phyloP scores from a whole-genome alignment of 2,888 invertebrate genomes.

The Drosophila histrio region DNA sequence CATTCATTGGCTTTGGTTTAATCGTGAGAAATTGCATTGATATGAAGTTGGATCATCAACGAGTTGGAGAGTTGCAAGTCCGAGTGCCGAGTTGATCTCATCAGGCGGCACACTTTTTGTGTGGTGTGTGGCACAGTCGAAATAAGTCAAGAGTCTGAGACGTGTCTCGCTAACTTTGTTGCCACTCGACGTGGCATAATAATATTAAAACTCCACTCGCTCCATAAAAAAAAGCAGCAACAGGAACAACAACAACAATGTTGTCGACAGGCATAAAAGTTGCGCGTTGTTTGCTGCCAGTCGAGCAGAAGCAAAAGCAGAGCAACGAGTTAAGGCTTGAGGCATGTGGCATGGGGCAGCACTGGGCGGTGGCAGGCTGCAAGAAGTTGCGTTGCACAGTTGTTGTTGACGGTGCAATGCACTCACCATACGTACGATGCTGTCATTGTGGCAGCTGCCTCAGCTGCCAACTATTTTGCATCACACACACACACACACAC shows the following conservation, averaged over 20 bases:
- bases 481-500: slow-evolving; percentile 31
- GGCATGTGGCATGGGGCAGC: not conserved
- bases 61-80: not conserved
- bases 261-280: slow-evolving; percentile 68
- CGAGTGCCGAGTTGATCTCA: slow-evolving; percentile 13
- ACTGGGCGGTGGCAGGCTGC: slow-evolving; percentile 32
- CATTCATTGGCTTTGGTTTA: slow-evolving; percentile 41
- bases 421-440: slow-evolving; percentile 58
- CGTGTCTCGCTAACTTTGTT: slow-evolving; percentile 56
- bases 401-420: slow-evolving; percentile 65
- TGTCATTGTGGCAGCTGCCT: slow-evolving; percentile 57
- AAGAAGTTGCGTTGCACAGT: slow-evolving; percentile 61
- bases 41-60: slow-evolving; percentile 46
- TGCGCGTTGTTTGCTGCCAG: slow-evolving; percentile 73
- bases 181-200: slow-evolving; percentile 73
- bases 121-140: slow-evolving; percentile 33
- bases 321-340: slow-evolving; percentile 17
- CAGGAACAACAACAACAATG: slow-evolving; percentile 32
- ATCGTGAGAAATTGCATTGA: slow-evolving; percentile 58
- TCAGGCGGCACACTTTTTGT: slow-evolving; percentile 52
- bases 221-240: slow-evolving; percentile 12
- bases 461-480: slow-evolving; percentile 80
- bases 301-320: slow-evolving; percentile 60
- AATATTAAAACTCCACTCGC: slow-evolving; percentile 69
- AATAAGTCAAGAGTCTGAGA: slow-evolving; percentile 55